Base-by-base conservation (phyloP, 2,797 vertebrate species). In the Lepus townsendii region DNA sequence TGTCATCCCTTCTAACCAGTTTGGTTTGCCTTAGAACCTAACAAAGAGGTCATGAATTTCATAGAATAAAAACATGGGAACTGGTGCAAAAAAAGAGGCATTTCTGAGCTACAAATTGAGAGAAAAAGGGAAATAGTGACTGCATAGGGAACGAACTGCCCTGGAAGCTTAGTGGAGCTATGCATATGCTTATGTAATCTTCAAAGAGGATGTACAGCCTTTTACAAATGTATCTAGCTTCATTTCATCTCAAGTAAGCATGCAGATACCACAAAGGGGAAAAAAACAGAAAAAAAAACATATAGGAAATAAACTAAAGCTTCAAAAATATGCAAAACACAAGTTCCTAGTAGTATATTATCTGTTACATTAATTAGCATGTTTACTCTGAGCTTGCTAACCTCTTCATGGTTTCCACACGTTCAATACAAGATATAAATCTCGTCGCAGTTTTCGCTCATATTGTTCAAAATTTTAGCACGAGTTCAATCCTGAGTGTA, bases 1-100 rank as follows among this genome's bases (percentile, higher is more conserved):
- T 97, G 97, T 98, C 98, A 97, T 83, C 83, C 69, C 89, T 97
- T 86, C 86, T 96, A 96, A 95, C 93, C 82, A 66, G 95, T 80
- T 95, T 88, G 42, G 76, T 95, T 97, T 97, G 76, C 91, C 92
- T 96, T 60, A 12, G 85, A 98, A 95, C 19, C 38, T 96, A 95
- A 97, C 83, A 95, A 97, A 97, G 93, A 68, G 89, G 66, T 42
- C 90, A 82, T 71, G 88, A 95, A 90, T 96, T 94, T 93, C 97
- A 93, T 30, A 96, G 73, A 91, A 92, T 80, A 97, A 93, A 47
- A 95, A 94, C 92, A 65, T 66, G 76, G 16, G 86, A 97, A 94
- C 47, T 54, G 63, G 91, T 87, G 16, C 24, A 88, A 96, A 95
- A 94, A 57, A 57, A 57, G 54, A 57, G 54, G 19, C 54, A 57